Percentiles rank a stretch among this genome's conserved stretches.
These are phyloP conservation scores for Colossoma macropomum DNA, from an alignment of 2,113 vertebrate genomes.

Conservation along the genomic window DNA sequence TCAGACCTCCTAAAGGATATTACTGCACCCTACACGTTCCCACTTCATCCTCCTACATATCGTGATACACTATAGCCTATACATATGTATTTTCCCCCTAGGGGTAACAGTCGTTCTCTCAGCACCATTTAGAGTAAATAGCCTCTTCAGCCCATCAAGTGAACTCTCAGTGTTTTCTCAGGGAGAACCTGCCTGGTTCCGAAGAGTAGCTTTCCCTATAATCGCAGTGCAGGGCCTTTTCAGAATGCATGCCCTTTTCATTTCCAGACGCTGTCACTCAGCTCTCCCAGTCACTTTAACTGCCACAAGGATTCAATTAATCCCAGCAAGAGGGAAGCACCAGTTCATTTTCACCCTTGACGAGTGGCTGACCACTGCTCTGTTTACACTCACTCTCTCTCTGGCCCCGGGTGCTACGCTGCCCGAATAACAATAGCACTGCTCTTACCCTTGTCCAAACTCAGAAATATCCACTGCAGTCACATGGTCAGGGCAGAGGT, in stretches of 20 bases:
- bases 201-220: not conserved
- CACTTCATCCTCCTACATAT: not conserved
- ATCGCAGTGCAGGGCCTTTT: constrained; percentile 49
- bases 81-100: not conserved
- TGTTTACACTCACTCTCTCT: constrained; percentile 45
- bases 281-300: constrained; percentile 61
- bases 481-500: not conserved
- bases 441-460: constrained; percentile 12
- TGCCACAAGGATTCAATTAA: constrained; percentile 60
- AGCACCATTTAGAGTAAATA: constrained; percentile 62
- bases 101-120: constrained; percentile 27
- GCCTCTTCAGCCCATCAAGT: not conserved
- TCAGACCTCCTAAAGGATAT: constrained; percentile 15
- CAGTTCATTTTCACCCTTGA: constrained; percentile 55
- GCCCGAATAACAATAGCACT: constrained; percentile 42
- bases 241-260: constrained; percentile 53
- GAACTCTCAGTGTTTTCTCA: not conserved
- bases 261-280: constrained; percentile 63
- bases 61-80: no score
- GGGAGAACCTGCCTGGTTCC: not conserved
- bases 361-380: constrained; percentile 42
- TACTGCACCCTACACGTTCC: not conserved
- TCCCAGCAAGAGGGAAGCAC: constrained; percentile 48
- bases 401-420: constrained; percentile 20
- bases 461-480: constrained; percentile 51